A percentile compares a stretch with the other conserved stretches of the same genome.
phyloP scores from a whole-genome alignment of 2,888 invertebrate genomes.

The Cephus runcator region DNA sequence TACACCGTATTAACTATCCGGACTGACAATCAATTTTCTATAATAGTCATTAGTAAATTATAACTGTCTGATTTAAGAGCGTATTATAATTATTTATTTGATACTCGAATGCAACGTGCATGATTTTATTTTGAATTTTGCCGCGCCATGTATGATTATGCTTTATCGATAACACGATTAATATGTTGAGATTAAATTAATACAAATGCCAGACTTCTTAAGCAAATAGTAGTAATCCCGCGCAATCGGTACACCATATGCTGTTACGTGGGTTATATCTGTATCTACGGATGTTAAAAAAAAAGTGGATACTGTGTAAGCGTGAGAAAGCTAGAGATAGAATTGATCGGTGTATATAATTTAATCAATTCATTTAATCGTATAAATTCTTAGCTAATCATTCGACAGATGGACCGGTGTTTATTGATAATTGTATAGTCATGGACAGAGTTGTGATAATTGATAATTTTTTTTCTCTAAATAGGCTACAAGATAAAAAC shows the following conservation, averaged over 20 bases:
- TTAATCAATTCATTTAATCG: not conserved
- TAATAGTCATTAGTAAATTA: not conserved
- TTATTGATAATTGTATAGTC: not conserved
- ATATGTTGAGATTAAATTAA: constrained; percentile 19
- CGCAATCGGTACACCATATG: constrained; percentile 31
- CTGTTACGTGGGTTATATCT: not conserved
- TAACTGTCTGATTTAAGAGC: not conserved
- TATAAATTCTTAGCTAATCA: not conserved
- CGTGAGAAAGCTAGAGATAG: not conserved
- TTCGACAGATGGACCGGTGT: not conserved
- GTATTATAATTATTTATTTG: not conserved
- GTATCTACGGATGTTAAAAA: not conserved
- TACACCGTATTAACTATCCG: not conserved
- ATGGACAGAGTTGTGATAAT: not conserved
- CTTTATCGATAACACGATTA: not conserved
- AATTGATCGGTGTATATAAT: not conserved
- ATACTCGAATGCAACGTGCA: not conserved
- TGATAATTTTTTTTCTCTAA: not conserved
- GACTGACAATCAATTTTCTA: not conserved
- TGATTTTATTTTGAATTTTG: not conserved
- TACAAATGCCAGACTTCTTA: constrained; percentile 25
- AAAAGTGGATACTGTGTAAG: not conserved
- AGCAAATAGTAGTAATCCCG: constrained; percentile 26
- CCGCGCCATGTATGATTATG: not conserved
- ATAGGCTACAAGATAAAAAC: not conserved